These are phyloP conservation scores for Papilio demoleus DNA, from an alignment of 2,888 invertebrate genomes.

Conservation along the genomic window DNA sequence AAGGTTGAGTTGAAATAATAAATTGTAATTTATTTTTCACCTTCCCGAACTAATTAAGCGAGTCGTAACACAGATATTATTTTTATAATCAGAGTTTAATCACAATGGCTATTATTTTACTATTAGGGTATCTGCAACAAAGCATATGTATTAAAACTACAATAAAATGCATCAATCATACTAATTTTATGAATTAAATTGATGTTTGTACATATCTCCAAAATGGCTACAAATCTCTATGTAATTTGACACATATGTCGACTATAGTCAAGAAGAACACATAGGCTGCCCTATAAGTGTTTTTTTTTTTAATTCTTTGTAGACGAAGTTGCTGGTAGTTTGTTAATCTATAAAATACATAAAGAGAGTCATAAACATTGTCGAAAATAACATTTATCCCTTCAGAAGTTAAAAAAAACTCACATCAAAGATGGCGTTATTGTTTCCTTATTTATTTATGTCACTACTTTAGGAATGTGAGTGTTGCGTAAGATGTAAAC, in stretches of 20 bases:
- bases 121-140: not conserved
- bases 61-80: not conserved
- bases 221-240: too few relatives aligned
- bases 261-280: too few relatives aligned
- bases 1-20: not conserved
- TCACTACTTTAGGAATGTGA: constrained; percentile 42
- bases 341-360: constrained; percentile 33
- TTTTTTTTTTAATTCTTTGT: too few relatives aligned
- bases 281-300: too few relatives aligned
- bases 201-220: too few relatives aligned
- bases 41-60: not conserved
- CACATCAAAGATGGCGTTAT: not conserved
- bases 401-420: constrained; percentile 57
- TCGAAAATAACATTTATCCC: constrained; percentile 49
- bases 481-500: constrained; percentile 35
- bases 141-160: not conserved
- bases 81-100: not conserved
- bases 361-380: constrained; percentile 49
- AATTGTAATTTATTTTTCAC: not conserved
- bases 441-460: constrained; percentile 44
- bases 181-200: too few relatives aligned
- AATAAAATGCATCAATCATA: not conserved
- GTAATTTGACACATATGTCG: too few relatives aligned
- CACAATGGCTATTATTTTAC: not conserved
- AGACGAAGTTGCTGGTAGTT: too few relatives aligned